phyloP scores from a whole-genome alignment of 2,113 vertebrate genomes.

The Potamarius usumacintae region DNA sequence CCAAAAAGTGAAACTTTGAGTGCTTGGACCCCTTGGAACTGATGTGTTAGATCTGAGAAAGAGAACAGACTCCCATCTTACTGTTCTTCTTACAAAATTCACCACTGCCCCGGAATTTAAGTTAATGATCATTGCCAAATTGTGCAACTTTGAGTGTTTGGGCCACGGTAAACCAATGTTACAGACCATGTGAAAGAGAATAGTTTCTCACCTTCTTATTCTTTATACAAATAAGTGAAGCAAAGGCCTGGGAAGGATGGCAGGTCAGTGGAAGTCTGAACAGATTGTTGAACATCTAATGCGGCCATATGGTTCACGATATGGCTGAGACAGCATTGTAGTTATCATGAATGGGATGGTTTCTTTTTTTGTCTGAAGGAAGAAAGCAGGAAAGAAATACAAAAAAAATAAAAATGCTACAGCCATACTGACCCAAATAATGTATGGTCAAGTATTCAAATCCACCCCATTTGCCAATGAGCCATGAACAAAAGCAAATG shows the following conservation, averaged over 20 bases:
- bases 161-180: neutral
- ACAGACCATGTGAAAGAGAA: neutral
- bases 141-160: neutral
- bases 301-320: slow-evolving; percentile 31
- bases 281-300: slow-evolving; percentile 32
- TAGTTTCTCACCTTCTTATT: neutral
- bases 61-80: neutral
- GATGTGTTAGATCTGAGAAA: slow-evolving; percentile 21
- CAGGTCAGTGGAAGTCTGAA: slow-evolving; percentile 25
- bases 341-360: neutral
- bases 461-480: slow-evolving; percentile 5
- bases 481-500: slow-evolving; percentile 44
- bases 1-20: slow-evolving; percentile 36
- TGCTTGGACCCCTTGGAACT: slow-evolving; percentile 17
- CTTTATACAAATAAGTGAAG: slow-evolving; percentile 13
- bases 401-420: neutral
- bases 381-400: neutral
- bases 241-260: neutral
- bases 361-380: neutral
- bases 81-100: neutral
- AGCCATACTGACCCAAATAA: neutral
- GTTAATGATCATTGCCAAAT: neutral
- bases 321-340: neutral
- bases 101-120: neutral
- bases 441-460: slow-evolving; percentile 3